Base-by-base conservation (phyloP, 53 echinoderm and acorn worm species). In the Echinarachnius parma region DNA sequence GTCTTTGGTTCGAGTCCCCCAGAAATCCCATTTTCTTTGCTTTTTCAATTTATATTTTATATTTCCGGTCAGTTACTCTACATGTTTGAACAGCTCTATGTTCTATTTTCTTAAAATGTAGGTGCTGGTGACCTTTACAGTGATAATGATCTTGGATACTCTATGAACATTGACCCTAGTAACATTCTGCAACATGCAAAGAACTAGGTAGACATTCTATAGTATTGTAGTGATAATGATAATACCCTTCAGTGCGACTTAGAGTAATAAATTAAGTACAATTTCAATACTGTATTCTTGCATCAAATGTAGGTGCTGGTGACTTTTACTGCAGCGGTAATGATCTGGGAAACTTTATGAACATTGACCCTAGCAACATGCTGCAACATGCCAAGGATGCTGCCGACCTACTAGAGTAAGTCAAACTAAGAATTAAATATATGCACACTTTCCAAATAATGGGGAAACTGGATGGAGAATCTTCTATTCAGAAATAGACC, bases 101-200 rank as follows among this genome's bases (percentile, higher is more conserved):
- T n/a, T n/a, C n/a, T n/a, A n/a, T n/a, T 18, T 59, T 31, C 18
- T 7, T 59, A n/a, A 32, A 19, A 59, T 59, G 19, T 46, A 96
- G 96, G 96, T 42, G 85, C 91, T 60, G 96, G 96, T 48, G 91
- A 96, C 48, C 91, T 68, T 62, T 96, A 91, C 83, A 87, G 84
- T 55, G 96, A 91, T 3, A 96, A 96, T 75, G 96, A 96, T 60
- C 80, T 96, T 7, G 88, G 77, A 24, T 91, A 91, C 53, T 96
- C 91, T 52, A 75, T 87, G 78, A 53, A 44, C 35, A 57, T 88
- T 29, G 79, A 84, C 27, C 84, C 85, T 1, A 83, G 82, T 28
- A 79, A 62, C 4, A 78, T 91, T 65, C 60, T 48, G 16, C 53
- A 95, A 44, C 63, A 56, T 23, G 83, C 95, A 31, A 56, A 77